A percentile compares a stretch with the other conserved stretches of the same genome.
These are phyloP conservation scores for Lepus europaeus DNA, from an alignment of 2,113 vertebrate genomes.

Conservation along the genomic window DNA sequence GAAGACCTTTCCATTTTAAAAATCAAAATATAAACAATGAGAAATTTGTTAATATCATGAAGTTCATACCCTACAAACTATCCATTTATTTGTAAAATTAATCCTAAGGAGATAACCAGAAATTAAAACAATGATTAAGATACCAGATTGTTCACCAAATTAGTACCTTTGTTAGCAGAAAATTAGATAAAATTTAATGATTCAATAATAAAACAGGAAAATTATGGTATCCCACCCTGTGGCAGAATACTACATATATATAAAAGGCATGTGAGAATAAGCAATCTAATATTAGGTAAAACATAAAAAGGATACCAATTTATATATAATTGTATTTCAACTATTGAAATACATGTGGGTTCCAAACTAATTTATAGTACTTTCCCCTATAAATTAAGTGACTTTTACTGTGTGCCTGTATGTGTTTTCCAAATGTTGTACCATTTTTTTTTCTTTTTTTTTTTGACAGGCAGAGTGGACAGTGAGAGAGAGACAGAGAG, in stretches of 20 bases:
- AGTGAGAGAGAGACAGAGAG: no score
- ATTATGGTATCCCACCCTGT: background rate
- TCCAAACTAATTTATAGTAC: background rate
- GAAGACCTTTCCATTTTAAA: slow-evolving; percentile 41
- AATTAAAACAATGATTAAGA: slow-evolving; percentile 5
- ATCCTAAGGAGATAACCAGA: slow-evolving; percentile 49
- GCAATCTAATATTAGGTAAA: background rate
- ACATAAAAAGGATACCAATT: background rate
- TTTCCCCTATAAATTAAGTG: background rate
- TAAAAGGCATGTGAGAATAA: background rate
- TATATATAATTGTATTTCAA: background rate
- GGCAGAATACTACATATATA: background rate
- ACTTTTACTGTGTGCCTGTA: background rate
- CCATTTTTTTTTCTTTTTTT: no score
- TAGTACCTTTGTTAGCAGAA: slow-evolving; percentile 21
- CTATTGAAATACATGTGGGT: background rate
- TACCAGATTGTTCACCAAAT: background rate
- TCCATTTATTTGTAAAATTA: slow-evolving; percentile 54
- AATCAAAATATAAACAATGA: slow-evolving; percentile 12
- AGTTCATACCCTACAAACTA: background rate
- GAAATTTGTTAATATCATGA: slow-evolving; percentile 19
- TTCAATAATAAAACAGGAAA: slow-evolving; percentile 32
- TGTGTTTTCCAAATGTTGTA: background rate
- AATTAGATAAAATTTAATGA: slow-evolving; percentile 44
- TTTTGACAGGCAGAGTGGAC: no score